phyloP scores from a whole-genome alignment of 2,113 vertebrate genomes.

The Tetraodon nigroviridis region DNA sequence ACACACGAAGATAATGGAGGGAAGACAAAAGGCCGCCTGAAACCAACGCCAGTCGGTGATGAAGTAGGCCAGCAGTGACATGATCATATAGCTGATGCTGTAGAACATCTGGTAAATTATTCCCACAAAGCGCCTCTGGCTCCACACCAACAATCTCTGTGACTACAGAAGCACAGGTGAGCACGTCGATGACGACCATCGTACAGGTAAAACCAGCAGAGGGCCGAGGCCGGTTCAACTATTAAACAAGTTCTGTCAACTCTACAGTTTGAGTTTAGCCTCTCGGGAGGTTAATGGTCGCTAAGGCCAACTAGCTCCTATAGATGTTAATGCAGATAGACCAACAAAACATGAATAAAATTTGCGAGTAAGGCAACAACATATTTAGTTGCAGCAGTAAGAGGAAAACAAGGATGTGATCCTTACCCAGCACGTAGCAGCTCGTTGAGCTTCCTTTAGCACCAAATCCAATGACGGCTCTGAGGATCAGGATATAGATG shows the following conservation, averaged over 20 bases:
- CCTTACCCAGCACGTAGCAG: not conserved
- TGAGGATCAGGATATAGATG: not conserved
- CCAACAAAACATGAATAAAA: no score
- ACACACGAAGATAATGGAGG: conserved; percentile 24
- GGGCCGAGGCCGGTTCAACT: no score
- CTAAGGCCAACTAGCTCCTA: no score
- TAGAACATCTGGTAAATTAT: not conserved
- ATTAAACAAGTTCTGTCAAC: no score
- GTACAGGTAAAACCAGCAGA: no score
- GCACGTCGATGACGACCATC: no score
- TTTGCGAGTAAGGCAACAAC: not conserved
- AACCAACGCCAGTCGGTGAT: conserved; percentile 86
- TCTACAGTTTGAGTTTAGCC: no score
- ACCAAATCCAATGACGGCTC: conserved; percentile 69
- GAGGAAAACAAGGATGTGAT: not conserved
- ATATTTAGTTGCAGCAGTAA: not conserved
- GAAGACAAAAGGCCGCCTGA: conserved; percentile 79
- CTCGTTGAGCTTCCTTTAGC: not conserved
- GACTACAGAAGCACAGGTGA: not conserved
- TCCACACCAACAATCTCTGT: not conserved
- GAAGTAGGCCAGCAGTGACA: conserved; percentile 62
- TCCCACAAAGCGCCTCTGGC: not conserved
- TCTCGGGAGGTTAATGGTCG: no score
- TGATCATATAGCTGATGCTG: no score
- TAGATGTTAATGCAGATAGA: no score